Evolutionary conservation across 2,797 vertebrate genomes (phyloP), one percentile per base, ranked within the genome.

Genomic region (Anas acuta): DNA sequence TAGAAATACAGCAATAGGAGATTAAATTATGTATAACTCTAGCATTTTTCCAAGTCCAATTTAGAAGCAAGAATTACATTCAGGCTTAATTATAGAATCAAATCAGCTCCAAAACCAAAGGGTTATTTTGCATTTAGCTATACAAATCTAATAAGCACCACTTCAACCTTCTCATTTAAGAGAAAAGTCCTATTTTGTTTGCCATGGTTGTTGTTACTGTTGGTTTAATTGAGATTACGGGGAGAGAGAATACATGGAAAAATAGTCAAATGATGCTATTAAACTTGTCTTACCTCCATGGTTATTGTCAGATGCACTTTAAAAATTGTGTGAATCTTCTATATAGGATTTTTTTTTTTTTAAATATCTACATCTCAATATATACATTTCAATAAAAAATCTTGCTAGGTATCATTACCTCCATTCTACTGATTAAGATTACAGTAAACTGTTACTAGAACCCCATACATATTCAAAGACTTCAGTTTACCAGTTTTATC

Each of bases 1-100:
- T 90, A 92, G 94, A 96, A 96, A 73, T 84, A 95, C 88, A 89
- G 58, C 94, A 95, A 95, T 95, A 92, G 90, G 32, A 82, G 49
- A 93, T 74, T 95, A 89, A 95, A 96, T 96, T 89, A 96, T 95
- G 77, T 64, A 95, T 94, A 83, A 60, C 53, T 80, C 54, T 78
- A 92, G 86, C 13, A 64, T 84, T 95, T 91, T 90, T 87, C 1
- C 49, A 57, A 15, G 28, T 84, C 67, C 39, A 77, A 74, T 92
- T 95, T 87, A 77, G 89, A 87, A 76, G 41, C 26, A 86, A 84
- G 45, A 74, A 83, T 84, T 92, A 41, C 85, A 84, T 81, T 90
- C 69, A 77, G 69, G 9, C 75, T 83, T 93, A 89, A 78, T 92
- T 94, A 87, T 83, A 39, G 61, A 87, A 91, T 74, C 66, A 91